Evolutionary conservation across 2,888 invertebrate species (phyloP), one percentile per base, ranked within the genome.

Genomic region (Minunthozetes semirufus): DNA sequence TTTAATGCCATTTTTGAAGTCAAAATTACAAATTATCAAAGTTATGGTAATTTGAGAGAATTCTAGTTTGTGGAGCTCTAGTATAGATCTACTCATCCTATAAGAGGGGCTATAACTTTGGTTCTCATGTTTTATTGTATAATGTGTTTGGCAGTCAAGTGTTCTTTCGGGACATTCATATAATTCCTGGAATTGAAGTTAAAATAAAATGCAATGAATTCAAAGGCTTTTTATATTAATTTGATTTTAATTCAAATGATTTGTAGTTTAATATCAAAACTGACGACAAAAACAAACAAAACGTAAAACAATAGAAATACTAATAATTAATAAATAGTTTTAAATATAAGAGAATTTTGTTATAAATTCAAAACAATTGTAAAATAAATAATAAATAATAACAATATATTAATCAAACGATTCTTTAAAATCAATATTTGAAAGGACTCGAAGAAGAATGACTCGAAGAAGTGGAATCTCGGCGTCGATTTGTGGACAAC

Each of bases 361-460:
- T 61, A 13, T 53, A n/a, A 53, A 27, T 61, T 61, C 13, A 9
- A 29, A 61, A 61, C 66, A 66, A 66, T 17, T 5, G 15, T 66
- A 66, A 66, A 66, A 66, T 66, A 66, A 66, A 66, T 66, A 66
- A 66, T 66, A 66, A 66, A 66, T 66, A 38, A 38, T 66, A 66
- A 66, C 66, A 66, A 27, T 61, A 61, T 61, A 61, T 61, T 29
- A 66, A 38, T 33, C 19, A 66, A 66, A 66, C 33, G 38, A 66
- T 33, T n/a, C 5, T 66, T 38, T 33, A 13, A 53, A 27, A 61
- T 66, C 66, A 74, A 68, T 68, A 74, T 74, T 74, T 74, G 29
- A 53, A 74, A 50, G 74, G 74, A 50, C 74, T 74, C 19, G 61
- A 63, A 48, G 74, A 74, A 29, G 74, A 74, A 29, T 74, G 74